Conservation (phyloP, 2,888 invertebrate species). For the Chalcis sispes region DNA sequence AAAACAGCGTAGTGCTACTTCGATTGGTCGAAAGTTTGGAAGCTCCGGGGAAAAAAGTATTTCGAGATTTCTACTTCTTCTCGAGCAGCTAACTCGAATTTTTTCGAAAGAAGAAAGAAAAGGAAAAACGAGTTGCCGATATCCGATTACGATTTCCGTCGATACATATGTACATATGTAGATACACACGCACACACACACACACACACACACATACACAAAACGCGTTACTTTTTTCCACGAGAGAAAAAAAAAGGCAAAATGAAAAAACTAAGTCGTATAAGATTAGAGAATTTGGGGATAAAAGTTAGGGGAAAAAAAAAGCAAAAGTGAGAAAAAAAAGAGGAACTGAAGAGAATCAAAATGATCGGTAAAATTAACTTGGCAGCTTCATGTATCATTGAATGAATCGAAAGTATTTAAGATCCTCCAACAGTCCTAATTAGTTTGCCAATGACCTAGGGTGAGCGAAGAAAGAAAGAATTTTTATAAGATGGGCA, state of each 20-base stretch:
- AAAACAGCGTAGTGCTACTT: not conserved
- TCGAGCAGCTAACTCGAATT: too few relatives aligned
- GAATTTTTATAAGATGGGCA: slow-evolving; percentile 29
- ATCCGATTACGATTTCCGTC: slow-evolving; percentile 35
- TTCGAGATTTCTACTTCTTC: slow-evolving; percentile 19
- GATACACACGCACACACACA: not conserved
- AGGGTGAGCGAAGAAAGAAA: not conserved
- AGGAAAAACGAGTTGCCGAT: slow-evolving; percentile 3
- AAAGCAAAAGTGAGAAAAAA: slow-evolving; percentile 16
- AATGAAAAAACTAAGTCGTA: slow-evolving; percentile 9
- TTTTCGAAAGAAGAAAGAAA: not conserved
- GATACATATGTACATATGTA: not conserved
- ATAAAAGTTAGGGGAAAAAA: slow-evolving; percentile 20
- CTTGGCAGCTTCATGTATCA: slow-evolving; percentile 58
- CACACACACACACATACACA: not conserved
- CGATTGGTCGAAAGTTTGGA: not conserved
- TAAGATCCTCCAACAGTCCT: slow-evolving; percentile 18
- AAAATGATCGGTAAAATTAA: slow-evolving; percentile 55
- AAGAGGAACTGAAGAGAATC: not conserved
- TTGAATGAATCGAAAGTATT: slow-evolving; percentile 46
- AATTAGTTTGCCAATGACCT: slow-evolving; percentile 40
- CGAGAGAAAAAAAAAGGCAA: not conserved
- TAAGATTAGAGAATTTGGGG: too few relatives aligned
- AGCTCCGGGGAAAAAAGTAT: slow-evolving; percentile 5
- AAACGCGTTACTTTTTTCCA: too few relatives aligned